These are phyloP conservation scores for Acheta domesticus DNA, from an alignment of 2,888 invertebrate species.

Conservation along the genomic window DNA sequence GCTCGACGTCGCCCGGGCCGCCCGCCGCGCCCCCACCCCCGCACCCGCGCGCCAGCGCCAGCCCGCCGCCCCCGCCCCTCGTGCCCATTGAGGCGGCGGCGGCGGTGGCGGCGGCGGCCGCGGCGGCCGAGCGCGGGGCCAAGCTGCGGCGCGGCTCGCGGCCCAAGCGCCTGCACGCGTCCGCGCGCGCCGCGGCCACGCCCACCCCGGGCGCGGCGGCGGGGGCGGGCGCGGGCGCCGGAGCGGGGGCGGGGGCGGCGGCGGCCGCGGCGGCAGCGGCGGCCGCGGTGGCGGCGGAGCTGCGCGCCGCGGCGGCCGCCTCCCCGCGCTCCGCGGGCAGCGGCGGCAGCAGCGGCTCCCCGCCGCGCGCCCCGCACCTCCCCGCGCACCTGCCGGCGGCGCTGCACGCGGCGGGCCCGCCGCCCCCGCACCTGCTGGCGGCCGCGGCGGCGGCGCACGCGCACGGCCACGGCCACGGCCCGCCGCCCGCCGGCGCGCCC, in stretches of 20 bases:
- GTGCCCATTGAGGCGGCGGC: conserved; percentile 43
- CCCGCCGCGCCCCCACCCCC: conserved; percentile 36
- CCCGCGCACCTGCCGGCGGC: conserved; percentile 26
- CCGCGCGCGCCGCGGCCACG: conserved; percentile 50
- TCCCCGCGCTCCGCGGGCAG: conserved; percentile 30
- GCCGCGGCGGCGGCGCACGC: neutral
- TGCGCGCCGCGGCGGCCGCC: conserved; percentile 30
- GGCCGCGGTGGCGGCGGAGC: conserved; percentile 48
- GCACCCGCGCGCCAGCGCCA: conserved; percentile 41
- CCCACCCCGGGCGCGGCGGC: conserved; percentile 40
- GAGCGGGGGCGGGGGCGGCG: neutral
- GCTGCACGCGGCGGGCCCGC: conserved; percentile 53
- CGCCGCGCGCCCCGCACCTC: conserved; percentile 30
- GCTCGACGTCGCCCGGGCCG: conserved; percentile 38
- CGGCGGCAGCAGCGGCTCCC: conserved; percentile 32
- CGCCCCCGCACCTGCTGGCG: conserved; percentile 32
- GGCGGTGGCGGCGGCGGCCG: conserved; percentile 48
- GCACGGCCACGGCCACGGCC: neutral
- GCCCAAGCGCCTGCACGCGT: neutral
- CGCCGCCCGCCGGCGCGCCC: conserved; percentile 45
- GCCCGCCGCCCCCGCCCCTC: conserved; percentile 10
- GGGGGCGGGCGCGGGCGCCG: neutral
- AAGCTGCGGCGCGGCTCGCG: neutral
- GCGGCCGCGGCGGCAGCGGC: conserved; percentile 46
- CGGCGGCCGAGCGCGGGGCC: conserved; percentile 27